A percentile compares a stretch with the other conserved stretches of the same genome.
phyloP scores from a whole-genome alignment of 2,113 vertebrate genomes.

The Dendrocopos noguchii region DNA sequence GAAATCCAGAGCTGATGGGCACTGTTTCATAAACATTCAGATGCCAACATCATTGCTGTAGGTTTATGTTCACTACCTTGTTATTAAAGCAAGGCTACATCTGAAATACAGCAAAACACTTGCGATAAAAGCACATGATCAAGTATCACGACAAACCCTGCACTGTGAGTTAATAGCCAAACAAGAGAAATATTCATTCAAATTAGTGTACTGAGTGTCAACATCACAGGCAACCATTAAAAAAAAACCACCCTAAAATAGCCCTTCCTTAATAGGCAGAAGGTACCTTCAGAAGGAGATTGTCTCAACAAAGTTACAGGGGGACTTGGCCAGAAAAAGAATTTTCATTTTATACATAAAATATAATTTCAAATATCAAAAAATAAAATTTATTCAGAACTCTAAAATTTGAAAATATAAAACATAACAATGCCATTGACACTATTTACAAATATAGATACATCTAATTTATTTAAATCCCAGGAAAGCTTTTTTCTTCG shows the following conservation, averaged over 20 bases:
- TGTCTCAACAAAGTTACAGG: not conserved
- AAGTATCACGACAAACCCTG: not conserved
- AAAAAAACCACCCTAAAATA: not conserved
- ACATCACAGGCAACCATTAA: not conserved
- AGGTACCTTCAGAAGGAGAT: not conserved
- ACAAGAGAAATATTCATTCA: not conserved
- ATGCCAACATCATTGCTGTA: not conserved
- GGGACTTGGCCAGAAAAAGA: not conserved
- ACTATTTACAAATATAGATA: not conserved
- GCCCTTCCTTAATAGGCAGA: not conserved
- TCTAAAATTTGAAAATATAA: not conserved
- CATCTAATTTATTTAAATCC: not conserved
- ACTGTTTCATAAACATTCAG: not conserved
- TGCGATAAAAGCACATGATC: not conserved
- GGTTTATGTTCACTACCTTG: not conserved
- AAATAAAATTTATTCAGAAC: not conserved
- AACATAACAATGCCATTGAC: not conserved
- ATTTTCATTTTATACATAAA: not conserved
- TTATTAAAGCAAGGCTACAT: not conserved
- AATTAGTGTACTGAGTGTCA: not conserved
- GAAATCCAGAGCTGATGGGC: not conserved
- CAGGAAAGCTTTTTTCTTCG: not conserved
- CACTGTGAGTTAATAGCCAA: not conserved
- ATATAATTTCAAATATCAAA: not conserved
- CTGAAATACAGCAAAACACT: not conserved